Evolutionary conservation across 2,797 vertebrate genomes (phyloP).

Genomic region (Platalea minor): DNA sequence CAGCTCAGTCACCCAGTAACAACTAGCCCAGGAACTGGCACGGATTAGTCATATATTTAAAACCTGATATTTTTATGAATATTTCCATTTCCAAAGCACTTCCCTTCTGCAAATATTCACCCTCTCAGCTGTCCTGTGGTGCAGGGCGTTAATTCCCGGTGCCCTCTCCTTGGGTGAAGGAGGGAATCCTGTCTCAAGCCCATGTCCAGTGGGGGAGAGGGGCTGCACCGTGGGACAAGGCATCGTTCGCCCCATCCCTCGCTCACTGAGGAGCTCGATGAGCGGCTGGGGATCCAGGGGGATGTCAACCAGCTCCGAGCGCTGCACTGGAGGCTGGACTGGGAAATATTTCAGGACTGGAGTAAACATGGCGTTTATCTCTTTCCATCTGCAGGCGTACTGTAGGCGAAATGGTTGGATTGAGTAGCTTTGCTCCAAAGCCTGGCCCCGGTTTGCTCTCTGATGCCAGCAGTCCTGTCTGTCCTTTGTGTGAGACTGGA

Average conservation of each 20-base stretch:
- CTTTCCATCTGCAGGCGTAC: not conserved
- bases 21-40: not conserved
- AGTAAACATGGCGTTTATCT: accelerated
- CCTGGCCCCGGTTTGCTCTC: not conserved
- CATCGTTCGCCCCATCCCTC: not conserved
- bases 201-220: not conserved
- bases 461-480: not conserved
- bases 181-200: not conserved
- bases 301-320: not conserved
- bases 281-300: not conserved
- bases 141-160: not conserved
- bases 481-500: not conserved
- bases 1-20: not conserved
- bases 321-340: not conserved
- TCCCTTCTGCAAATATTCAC: not conserved
- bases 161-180: not conserved
- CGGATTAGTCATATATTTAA: not conserved
- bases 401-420: not conserved
- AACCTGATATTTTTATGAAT: not conserved
- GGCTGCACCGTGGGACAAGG: not conserved
- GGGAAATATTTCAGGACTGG: not conserved
- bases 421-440: not conserved
- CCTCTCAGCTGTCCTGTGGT: not conserved
- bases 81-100: not conserved
- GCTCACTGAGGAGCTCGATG: not conserved